These are phyloP conservation scores for Drosophila leontia DNA, from an alignment of 1,140 invertebrate genomes.

Conservation along the genomic window DNA sequence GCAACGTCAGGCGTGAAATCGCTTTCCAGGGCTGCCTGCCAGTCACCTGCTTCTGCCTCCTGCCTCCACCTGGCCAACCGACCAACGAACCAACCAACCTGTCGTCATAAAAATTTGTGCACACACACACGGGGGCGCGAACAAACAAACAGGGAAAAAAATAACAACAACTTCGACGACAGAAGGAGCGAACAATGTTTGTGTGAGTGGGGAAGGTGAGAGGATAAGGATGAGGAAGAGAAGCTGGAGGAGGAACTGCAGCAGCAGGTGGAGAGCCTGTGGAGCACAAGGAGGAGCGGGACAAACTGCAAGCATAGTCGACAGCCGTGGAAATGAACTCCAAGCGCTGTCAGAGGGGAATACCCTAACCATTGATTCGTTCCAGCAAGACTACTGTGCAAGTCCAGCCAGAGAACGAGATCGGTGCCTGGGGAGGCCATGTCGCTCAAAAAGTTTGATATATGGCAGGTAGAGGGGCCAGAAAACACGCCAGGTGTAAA, in stretches of 20 bases:
- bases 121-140: slow-evolving; percentile 27
- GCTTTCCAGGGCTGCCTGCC: slow-evolving; percentile 66
- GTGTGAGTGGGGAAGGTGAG: not conserved
- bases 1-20: slow-evolving; percentile 75
- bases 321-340: slow-evolving; percentile 13
- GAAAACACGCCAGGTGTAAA: not conserved
- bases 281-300: not conserved
- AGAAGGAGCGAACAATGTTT: slow-evolving; percentile 52
- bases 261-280: slow-evolving; percentile 10
- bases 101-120: slow-evolving; percentile 80
- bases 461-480: not conserved
- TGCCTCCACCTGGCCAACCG: slow-evolving; percentile 8
- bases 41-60: slow-evolving; percentile 16
- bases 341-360: slow-evolving; percentile 7
- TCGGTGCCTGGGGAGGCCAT: not conserved
- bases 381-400: slow-evolving; percentile 9
- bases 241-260: slow-evolving; percentile 2
- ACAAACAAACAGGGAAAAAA: slow-evolving; percentile 35
- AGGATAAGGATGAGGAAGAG: not conserved
- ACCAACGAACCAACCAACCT: slow-evolving; percentile 62
- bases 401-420: not conserved
- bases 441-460: not conserved
- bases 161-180: slow-evolving; percentile 21
- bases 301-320: slow-evolving; percentile 7
- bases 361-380: slow-evolving; percentile 14